phyloP scores from a whole-genome alignment of 1,140 invertebrate genomes.

The Homalodisca vitripennis region DNA sequence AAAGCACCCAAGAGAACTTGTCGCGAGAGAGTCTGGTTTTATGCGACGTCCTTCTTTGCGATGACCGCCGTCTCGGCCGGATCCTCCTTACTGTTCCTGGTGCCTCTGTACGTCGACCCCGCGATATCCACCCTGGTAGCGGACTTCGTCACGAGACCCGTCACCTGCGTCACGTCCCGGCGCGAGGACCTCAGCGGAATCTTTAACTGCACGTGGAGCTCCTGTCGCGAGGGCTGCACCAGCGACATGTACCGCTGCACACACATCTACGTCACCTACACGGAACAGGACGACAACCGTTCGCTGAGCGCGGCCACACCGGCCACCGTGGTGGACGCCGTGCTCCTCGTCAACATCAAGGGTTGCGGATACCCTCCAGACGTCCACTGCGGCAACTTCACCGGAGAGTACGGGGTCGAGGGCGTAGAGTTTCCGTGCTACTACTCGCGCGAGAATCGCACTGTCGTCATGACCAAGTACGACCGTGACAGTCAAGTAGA shows the following conservation, averaged over 20 bases:
- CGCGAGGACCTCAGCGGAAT: conserved; percentile 73
- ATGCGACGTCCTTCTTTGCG: conserved; percentile 74
- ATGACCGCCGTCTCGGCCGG: conserved; percentile 76
- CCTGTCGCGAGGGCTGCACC: conserved; percentile 84
- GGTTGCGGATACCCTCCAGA: conserved; percentile 87
- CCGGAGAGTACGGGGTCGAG: conserved; percentile 68
- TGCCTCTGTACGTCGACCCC: conserved; percentile 86
- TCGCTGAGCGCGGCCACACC: conserved; percentile 4
- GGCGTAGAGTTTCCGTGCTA: conserved; percentile 78
- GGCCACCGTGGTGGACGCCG: conserved; percentile 57
- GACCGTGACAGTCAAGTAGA: conserved; percentile 74
- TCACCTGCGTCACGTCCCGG: conserved; percentile 71
- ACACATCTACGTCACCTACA: conserved; percentile 80
- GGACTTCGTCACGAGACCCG: conserved; percentile 76
- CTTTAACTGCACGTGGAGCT: conserved; percentile 84
- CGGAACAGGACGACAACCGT: conserved; percentile 34
- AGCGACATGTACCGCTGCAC: conserved; percentile 83
- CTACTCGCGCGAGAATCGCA: conserved; percentile 78
- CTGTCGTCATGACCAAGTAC: conserved; percentile 77
- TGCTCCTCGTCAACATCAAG: conserved; percentile 75
- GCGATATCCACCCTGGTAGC: conserved; percentile 84
- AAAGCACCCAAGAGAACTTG: conserved; percentile 63
- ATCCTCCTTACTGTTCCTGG: conserved; percentile 79
- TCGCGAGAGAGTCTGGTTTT: conserved; percentile 72
- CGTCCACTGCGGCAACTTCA: conserved; percentile 82